phyloP scores from a whole-genome alignment of 1,140 invertebrate species.

The Drusus annulatus region DNA sequence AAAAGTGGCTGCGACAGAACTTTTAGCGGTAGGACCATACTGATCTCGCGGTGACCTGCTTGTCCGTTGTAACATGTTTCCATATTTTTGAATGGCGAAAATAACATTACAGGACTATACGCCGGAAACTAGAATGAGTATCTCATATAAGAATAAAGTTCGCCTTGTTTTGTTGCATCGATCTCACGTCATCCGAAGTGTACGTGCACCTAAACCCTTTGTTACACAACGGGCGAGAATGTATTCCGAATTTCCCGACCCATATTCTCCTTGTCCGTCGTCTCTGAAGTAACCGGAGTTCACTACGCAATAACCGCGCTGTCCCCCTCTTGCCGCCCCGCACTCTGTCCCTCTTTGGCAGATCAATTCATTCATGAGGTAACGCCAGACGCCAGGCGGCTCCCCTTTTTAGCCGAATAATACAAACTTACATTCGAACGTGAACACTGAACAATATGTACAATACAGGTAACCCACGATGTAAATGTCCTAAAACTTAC shows the following conservation, averaged over 20 bases:
- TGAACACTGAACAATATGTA: not conserved
- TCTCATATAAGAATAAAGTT: too few species aligned
- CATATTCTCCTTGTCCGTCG: not conserved
- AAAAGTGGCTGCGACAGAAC: too few species aligned
- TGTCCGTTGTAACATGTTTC: too few species aligned
- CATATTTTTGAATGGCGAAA: too few species aligned
- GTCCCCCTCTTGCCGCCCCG: not conserved
- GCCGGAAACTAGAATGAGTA: too few species aligned
- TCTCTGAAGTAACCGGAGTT: conserved; percentile 1
- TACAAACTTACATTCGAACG: conserved; percentile 3
- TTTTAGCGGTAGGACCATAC: too few species aligned
- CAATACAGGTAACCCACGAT: not conserved
- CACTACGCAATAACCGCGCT: conserved; percentile 23
- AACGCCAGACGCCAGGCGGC: not conserved
- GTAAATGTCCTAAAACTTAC: not conserved
- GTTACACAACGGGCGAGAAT: not conserved
- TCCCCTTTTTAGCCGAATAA: conserved; percentile 4
- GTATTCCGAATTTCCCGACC: conserved; percentile 1
- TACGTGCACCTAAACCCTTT: not conserved
- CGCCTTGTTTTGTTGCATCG: too few species aligned
- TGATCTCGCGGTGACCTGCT: too few species aligned
- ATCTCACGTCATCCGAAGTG: not conserved
- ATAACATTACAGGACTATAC: too few species aligned
- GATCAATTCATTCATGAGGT: conserved; percentile 33
- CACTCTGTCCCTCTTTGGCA: not conserved